Percentiles rank a stretch among this genome's conserved stretches.
Conservation (phyloP, 2,113 vertebrate genomes). For the Pampusana beccarii region DNA sequence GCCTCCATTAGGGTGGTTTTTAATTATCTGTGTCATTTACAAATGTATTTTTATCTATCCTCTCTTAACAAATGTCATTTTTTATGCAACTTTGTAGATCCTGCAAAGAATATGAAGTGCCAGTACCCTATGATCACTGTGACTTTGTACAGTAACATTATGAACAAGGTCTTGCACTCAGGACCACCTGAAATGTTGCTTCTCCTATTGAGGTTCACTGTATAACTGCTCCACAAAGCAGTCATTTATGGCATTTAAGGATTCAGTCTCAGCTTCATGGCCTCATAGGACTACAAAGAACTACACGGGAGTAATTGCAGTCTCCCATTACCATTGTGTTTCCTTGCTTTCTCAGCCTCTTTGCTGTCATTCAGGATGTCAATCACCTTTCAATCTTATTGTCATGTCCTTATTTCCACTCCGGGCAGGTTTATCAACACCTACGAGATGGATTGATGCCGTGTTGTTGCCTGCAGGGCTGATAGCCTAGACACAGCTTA, state of each 20-base stretch:
- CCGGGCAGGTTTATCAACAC: neutral
- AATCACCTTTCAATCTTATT: neutral
- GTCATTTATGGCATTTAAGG: neutral
- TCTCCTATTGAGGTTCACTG: neutral
- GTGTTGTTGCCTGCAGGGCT: neutral
- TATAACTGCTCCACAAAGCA: neutral
- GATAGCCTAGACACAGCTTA: neutral
- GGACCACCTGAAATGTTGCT: neutral
- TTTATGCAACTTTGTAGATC: neutral
- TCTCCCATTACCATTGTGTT: neutral
- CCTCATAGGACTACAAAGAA: neutral
- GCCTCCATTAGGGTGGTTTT: neutral
- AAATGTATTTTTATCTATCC: neutral
- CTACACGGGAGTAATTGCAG: neutral
- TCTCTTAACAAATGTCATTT: neutral
- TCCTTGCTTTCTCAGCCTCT: neutral
- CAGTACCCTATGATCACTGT: too few relatives aligned
- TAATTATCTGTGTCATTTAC: neutral
- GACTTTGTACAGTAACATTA: neutral
- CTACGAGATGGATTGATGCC: neutral
- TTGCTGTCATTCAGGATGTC: neutral
- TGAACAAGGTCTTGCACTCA: neutral
- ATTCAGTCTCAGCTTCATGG: neutral
- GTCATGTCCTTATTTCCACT: neutral
- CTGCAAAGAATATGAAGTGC: neutral